Percentiles rank a stretch among this genome's conserved stretches.
These are phyloP conservation scores for Spea bombifrons DNA, from an alignment of 2,113 vertebrate species.

Conservation along the genomic window DNA sequence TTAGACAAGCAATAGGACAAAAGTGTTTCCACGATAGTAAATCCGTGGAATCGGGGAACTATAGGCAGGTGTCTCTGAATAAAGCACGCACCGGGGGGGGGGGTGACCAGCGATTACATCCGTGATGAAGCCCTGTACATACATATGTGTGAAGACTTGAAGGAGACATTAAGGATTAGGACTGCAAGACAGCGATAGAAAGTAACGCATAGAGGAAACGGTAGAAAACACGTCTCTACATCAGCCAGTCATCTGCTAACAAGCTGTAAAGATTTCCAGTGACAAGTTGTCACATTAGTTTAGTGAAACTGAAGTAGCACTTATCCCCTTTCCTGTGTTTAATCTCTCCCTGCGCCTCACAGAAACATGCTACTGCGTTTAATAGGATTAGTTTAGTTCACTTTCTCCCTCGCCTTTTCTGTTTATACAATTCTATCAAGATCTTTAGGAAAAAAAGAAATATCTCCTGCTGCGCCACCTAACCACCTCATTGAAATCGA, in stretches of 20 bases:
- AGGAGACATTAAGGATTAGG: slow-evolving; percentile 74
- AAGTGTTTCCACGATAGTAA: too few species aligned
- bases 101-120: slow-evolving; percentile 51
- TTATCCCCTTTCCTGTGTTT: slow-evolving; percentile 77
- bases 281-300: slow-evolving; percentile 83
- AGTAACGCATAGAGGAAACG: slow-evolving; percentile 69
- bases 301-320: slow-evolving; percentile 77
- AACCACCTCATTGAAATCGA: slow-evolving; percentile 42
- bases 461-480: slow-evolving; percentile 46
- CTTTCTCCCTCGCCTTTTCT: slow-evolving; percentile 62
- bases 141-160: slow-evolving; percentile 77
- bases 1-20: too few species aligned
- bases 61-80: slow-evolving; percentile 2
- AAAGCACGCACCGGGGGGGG: not conserved
- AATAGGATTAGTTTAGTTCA: slow-evolving; percentile 75
- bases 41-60: too few species aligned
- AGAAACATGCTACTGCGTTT: slow-evolving; percentile 73
- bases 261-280: slow-evolving; percentile 77
- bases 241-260: slow-evolving; percentile 74
- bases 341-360: slow-evolving; percentile 69
- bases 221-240: slow-evolving; percentile 71
- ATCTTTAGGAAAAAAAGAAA: slow-evolving; percentile 55
- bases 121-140: slow-evolving; percentile 71
- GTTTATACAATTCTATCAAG: slow-evolving; percentile 63
- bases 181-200: slow-evolving; percentile 53